phyloP scores from a whole-genome alignment of 2,113 vertebrate genomes.

The Syngnathus floridae region DNA sequence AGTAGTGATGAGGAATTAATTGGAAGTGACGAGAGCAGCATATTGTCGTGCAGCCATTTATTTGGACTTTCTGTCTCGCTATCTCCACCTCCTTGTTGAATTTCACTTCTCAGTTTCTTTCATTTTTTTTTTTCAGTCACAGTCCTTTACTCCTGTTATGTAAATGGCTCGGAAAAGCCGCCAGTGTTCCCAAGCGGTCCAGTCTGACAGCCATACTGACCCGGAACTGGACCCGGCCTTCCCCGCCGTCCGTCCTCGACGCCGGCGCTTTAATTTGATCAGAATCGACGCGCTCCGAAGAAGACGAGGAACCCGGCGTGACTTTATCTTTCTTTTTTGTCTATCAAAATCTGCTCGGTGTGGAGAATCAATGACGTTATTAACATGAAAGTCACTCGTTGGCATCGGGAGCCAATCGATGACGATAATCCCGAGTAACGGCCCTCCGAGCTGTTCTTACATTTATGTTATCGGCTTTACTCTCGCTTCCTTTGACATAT shows the following conservation, averaged over 20 bases:
- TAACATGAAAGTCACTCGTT: constrained; percentile 31
- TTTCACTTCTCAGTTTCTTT: background rate
- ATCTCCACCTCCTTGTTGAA: background rate
- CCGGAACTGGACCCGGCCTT: constrained; percentile 14
- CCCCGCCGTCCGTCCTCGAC: constrained; percentile 30
- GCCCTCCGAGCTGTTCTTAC: constrained; percentile 34
- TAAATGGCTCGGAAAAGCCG: constrained; percentile 45
- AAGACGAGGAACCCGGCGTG: constrained; percentile 22
- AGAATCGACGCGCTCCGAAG: constrained; percentile 45
- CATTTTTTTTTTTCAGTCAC: no score
- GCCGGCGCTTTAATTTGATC: constrained; percentile 14
- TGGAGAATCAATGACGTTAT: constrained; percentile 48
- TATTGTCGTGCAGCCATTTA: background rate
- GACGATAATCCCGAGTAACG: constrained; percentile 51
- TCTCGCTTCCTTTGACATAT: constrained; percentile 39
- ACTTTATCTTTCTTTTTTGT: constrained; percentile 11
- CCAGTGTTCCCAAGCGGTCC: constrained; percentile 56
- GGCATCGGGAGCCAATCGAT: constrained; percentile 51
- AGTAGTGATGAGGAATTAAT: constrained; percentile 7
- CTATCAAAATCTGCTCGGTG: constrained; percentile 49
- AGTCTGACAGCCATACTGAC: constrained; percentile 57
- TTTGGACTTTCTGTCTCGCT: background rate
- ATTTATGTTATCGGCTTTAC: constrained; percentile 36
- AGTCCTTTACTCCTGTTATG: constrained; percentile 32
- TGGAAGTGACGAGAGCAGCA: background rate